phyloP scores from a whole-genome alignment of 2,113 vertebrate genomes.

The Silurus meridionalis region DNA sequence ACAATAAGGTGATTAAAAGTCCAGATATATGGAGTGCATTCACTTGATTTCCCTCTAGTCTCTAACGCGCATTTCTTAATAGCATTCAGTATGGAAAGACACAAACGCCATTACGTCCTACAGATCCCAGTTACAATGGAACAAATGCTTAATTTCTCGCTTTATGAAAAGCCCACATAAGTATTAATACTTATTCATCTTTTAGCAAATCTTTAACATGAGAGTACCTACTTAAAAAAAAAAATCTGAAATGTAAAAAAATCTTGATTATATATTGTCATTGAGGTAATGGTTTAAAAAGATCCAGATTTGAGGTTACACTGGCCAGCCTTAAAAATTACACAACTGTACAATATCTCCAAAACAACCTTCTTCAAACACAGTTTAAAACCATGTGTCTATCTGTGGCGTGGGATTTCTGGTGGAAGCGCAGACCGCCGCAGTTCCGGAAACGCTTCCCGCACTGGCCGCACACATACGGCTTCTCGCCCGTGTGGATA shows the following conservation, averaged over 20 bases:
- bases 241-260: not conserved
- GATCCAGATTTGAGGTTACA: constrained; percentile 3
- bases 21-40: not conserved
- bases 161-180: not conserved
- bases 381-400: constrained; percentile 33
- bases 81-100: not conserved
- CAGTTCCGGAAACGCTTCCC: constrained; percentile 73
- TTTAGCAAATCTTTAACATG: not conserved
- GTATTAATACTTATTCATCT: not conserved
- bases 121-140: not conserved
- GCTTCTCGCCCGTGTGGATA: constrained; percentile 75
- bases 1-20: not conserved
- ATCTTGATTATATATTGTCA: not conserved
- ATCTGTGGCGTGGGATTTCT: constrained; percentile 65
- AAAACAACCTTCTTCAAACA: not conserved
- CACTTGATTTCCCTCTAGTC: not conserved
- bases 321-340: not conserved
- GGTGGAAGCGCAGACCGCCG: constrained; percentile 71
- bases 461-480: constrained; percentile 70
- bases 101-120: not conserved
- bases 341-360: not conserved
- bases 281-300: constrained; percentile 6
- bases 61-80: not conserved
- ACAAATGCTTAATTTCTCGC: not conserved
- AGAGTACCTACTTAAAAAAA: not conserved